Evolutionary conservation across 1,140 invertebrate genomes (phyloP).

Genomic region (Zaprionus camerounensis): DNA sequence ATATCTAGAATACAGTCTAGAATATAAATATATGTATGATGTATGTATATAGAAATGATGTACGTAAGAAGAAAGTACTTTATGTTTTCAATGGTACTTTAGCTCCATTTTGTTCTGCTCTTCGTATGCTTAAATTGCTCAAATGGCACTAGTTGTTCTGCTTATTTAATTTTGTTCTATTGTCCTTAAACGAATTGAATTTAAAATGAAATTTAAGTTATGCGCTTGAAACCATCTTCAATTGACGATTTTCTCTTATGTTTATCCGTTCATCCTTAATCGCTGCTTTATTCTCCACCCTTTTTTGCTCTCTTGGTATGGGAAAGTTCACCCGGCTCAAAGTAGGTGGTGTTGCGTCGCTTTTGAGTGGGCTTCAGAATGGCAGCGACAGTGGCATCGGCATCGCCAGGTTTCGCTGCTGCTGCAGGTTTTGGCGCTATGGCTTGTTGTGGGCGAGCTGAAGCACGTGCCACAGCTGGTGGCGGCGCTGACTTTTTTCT

Average conservation of each 20-base stretch:
- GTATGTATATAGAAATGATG: neutral
- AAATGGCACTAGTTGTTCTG: neutral
- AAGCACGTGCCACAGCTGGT: no score
- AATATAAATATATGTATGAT: neutral
- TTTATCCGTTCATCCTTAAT: neutral
- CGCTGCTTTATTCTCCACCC: neutral
- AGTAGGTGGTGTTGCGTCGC: slow-evolving; percentile 45
- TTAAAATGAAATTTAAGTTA: no score
- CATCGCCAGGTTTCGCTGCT: no score
- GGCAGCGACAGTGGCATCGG: no score
- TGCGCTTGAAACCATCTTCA: neutral
- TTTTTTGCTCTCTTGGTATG: neutral
- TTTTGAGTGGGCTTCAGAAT: slow-evolving; percentile 33
- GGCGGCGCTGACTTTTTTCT: neutral
- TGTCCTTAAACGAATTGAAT: no score
- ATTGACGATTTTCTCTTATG: neutral
- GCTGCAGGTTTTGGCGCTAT: neutral
- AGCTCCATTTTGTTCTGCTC: no score
- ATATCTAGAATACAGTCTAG: neutral
- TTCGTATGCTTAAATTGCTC: neutral
- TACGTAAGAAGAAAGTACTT: neutral
- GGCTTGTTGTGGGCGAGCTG: no score
- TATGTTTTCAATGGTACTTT: neutral
- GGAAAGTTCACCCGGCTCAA: slow-evolving; percentile 5
- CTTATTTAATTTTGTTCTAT: neutral